These are phyloP conservation scores for Epinotia bilunana DNA, from an alignment of 2,888 invertebrate genomes.

Conservation along the genomic window DNA sequence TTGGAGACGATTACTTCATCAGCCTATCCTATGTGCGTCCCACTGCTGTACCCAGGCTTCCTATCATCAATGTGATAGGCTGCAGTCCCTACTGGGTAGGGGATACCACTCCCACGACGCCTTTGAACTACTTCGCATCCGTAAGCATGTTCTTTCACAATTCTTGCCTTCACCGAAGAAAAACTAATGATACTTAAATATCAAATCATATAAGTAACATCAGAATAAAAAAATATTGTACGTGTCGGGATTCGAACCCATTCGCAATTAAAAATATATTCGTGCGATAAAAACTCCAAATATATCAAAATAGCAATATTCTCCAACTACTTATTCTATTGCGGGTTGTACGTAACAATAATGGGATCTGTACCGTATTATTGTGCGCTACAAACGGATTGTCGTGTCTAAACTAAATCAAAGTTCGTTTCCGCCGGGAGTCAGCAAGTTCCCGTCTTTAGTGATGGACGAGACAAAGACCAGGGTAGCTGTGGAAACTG, in stretches of 20 bases:
- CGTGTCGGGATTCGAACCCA: not conserved
- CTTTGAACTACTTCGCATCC: not conserved
- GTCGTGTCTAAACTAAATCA: conserved; percentile 79
- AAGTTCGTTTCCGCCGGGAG: conserved; percentile 78
- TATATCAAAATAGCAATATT: not conserved
- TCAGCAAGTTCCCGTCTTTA: conserved; percentile 61
- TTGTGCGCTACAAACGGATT: conserved; percentile 69
- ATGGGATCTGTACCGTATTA: conserved; percentile 52
- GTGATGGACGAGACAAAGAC: conserved; percentile 45
- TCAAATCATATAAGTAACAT: too few relatives aligned
- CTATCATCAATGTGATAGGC: too few relatives aligned
- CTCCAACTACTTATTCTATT: not conserved
- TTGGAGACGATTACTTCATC: not conserved
- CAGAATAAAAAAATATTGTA: not conserved
- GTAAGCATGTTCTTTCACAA: too few relatives aligned
- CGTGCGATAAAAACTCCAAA: too few relatives aligned
- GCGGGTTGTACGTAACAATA: conserved; percentile 44
- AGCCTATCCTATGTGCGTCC: not conserved
- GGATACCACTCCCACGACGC: not conserved
- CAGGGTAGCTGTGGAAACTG: conserved; percentile 15
- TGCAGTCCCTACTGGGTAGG: too few relatives aligned
- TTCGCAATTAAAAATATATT: not conserved
- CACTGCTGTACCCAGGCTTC: too few relatives aligned
- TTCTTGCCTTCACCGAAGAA: too few relatives aligned
- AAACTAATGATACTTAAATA: too few relatives aligned